Base-by-base conservation (phyloP, 2,888 invertebrate genomes). In the Bhutanitis thaidina region DNA sequence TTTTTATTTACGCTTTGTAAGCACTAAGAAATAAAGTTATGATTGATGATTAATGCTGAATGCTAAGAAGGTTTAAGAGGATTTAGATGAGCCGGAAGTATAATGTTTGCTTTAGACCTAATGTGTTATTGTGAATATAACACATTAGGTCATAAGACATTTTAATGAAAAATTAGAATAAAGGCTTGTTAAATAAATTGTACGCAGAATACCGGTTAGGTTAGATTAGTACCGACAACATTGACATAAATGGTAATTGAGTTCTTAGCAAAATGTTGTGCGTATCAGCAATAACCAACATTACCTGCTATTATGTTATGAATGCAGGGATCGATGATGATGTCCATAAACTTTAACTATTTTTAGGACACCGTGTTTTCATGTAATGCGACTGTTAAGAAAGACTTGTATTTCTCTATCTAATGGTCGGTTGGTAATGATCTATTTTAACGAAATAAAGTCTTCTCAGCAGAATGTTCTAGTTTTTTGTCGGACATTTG, bases 181-280 rank as follows among this genome's bases (percentile, higher is more conserved):
- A 5, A 20, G 20, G 5, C 20, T 20, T 20, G 5, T 29, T n/a
- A 47, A 34, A 39, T 43, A 38, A 47, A 43, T 52, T 76, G 72
- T 71, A 76, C 69, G 70, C 64, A 54, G 61, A 64, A 67, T 72
- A 74, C 73, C 74, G 71, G 75, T 77, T 75, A 68, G 63, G 63
- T 65, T 56, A 30, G 4, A 30, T 10, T 1, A 9, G 68, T 65
- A 74, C 72, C 72, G 72, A 73, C 77, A 75, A 74, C 27, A 27
- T 72, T 67, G 70, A 55, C 78, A 83, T 77, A 77, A 78, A 71
- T 78, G 77, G 76, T 81, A 81, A 85, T 86, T 83, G 84, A 77
- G 73, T 71, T 75, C 64, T 71, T 69, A 60, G 76, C 71, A 82
- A 85, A 83, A 83, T 12, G 83, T 72, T 67, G 63, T 62, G 64